Evolutionary conservation across 64 coral and sea anemone species (phyloP), one percentile per base, ranked within the genome.

Genomic region (Porites lutea): DNA sequence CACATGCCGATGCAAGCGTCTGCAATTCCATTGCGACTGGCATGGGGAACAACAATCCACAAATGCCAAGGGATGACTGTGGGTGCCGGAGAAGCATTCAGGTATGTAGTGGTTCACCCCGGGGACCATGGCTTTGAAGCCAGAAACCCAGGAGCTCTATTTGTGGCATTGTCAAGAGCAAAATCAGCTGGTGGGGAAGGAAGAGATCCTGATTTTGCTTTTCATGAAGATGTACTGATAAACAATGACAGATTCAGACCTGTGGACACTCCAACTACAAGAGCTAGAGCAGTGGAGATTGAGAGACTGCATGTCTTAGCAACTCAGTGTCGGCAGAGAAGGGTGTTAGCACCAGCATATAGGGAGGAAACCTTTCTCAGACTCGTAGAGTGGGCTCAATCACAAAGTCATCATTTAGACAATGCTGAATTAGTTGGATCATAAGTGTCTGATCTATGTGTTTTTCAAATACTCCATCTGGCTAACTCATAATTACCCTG

Each of bases 21-120:
- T 89, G 11, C 73, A 77, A 6, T 89, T 88, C 86, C 86, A 13
- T 51, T 88, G 52, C 77, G 87, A 89, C 53, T 89, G 52, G 72
- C 87, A 18, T 78, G 57, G 87, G 72, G 69, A n/a, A 89, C 74
- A 21, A 77, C 87, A 50, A 89, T 89, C 66, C 73, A 74, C 66
- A 89, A 78, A 14, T 89, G 27, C 27, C 27, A 37, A 37, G 27
- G 27, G 27, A 37, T 37, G 27, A 37, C 27, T 37, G 27, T 37
- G 27, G 27, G 27, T 37, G 27, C 27, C 27, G 27, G 27, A 37
- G 27, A 37, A 37, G 27, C 27, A 37, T 37, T 37, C 27, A 37
- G 27, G 27, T 37, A 37, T 37, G 27, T 37, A 37, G 27, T 37
- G 27, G 27, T 89, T 49, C 58, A 89, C n/a, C 87, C 73, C 78